Evolutionary conservation across 2,797 vertebrate genomes (phyloP).

Genomic region (Morus bassanus): DNA sequence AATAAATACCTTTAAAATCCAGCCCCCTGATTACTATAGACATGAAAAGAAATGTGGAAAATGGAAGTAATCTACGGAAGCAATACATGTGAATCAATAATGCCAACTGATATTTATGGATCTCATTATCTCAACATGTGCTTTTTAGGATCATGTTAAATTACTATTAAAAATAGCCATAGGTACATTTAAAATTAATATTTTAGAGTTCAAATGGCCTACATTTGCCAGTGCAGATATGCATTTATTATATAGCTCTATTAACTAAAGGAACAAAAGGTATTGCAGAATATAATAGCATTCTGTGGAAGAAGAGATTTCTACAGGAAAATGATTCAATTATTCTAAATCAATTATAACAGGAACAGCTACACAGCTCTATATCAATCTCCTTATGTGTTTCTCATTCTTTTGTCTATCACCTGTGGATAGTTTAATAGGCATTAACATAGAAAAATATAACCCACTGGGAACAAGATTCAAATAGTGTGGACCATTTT

Average conservation of each 20-base stretch:
- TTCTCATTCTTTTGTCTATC: slow-evolving; percentile 39
- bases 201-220: slow-evolving; percentile 61
- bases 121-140: slow-evolving; percentile 63
- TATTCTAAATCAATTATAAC: slow-evolving; percentile 62
- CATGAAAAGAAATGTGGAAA: slow-evolving; percentile 43
- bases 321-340: slow-evolving; percentile 57
- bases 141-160: slow-evolving; percentile 63
- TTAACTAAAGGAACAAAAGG: slow-evolving; percentile 65
- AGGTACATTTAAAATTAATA: slow-evolving; percentile 69
- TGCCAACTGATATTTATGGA: slow-evolving; percentile 61
- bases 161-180: slow-evolving; percentile 66
- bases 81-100: slow-evolving; percentile 61
- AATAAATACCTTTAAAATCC: slow-evolving; percentile 35
- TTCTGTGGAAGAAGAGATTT: slow-evolving; percentile 35
- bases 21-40: not conserved
- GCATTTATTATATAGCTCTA: slow-evolving; percentile 55
- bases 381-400: slow-evolving; percentile 28
- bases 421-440: slow-evolving; percentile 34
- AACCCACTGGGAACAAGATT: not conserved
- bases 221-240: slow-evolving; percentile 37
- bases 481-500: not conserved
- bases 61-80: slow-evolving; percentile 45
- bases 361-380: slow-evolving; percentile 19
- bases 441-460: slow-evolving; percentile 33
- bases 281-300: slow-evolving; percentile 16